A percentile compares a stretch with the other conserved stretches of the same genome.
These are phyloP conservation scores for Kryphioiulus occultus DNA, from an alignment of 2,888 invertebrate species.

Conservation along the genomic window DNA sequence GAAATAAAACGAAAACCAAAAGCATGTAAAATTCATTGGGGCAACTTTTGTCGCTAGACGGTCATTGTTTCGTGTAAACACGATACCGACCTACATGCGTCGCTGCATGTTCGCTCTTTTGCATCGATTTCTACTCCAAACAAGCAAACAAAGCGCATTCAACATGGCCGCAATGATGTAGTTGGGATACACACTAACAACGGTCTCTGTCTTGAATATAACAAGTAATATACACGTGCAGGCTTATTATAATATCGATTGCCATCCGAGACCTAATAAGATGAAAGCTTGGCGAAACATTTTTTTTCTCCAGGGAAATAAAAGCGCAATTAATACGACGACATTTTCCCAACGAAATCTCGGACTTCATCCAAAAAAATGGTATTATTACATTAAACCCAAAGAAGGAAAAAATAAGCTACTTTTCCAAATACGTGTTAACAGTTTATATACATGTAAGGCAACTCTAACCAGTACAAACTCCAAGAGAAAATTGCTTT, in stretches of 20 bases:
- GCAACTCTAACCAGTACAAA: too few relatives aligned
- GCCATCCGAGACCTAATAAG: neutral
- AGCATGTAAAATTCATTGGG: neutral
- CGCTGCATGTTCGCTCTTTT: neutral
- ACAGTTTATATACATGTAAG: too few relatives aligned
- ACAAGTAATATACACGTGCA: constrained; percentile 8
- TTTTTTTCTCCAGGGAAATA: neutral
- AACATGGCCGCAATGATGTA: constrained; percentile 27
- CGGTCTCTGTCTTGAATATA: neutral
- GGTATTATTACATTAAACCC: neutral
- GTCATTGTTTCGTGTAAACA: neutral
- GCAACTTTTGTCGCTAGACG: neutral
- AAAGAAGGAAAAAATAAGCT: neutral
- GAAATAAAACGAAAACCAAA: neutral
- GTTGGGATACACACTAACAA: neutral
- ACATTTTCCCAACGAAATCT: neutral
- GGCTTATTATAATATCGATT: constrained; percentile 39
- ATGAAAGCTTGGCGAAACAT: neutral
- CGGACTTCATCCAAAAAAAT: neutral
- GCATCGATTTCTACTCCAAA: constrained; percentile 36
- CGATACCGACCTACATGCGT: neutral
- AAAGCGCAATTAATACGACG: neutral
- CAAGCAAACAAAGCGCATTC: constrained; percentile 16
- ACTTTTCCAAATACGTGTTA: neutral
- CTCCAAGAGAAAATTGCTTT: too few relatives aligned